Conservation (phyloP, 2,797 vertebrate genomes). For the Micrastur ruficollis region DNA sequence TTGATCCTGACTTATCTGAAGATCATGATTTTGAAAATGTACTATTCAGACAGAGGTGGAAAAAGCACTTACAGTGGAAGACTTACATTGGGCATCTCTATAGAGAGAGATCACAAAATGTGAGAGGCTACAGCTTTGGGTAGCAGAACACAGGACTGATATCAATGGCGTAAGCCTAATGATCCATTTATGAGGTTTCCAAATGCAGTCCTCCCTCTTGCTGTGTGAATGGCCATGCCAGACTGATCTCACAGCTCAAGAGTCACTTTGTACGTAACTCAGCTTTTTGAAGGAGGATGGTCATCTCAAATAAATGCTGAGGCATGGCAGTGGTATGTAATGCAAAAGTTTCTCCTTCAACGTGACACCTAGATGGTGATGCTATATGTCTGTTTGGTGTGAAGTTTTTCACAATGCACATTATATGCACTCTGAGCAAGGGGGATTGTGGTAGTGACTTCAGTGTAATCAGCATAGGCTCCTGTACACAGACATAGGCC, state of each 20-base stretch:
- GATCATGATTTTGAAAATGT: neutral
- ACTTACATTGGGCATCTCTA: neutral
- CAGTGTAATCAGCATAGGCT: neutral
- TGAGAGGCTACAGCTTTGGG: neutral
- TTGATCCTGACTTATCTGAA: neutral
- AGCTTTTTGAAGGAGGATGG: neutral
- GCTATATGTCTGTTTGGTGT: neutral
- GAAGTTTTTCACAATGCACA: neutral
- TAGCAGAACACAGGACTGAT: neutral
- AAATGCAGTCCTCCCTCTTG: neutral
- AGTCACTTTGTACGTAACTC: neutral
- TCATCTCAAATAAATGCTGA: neutral
- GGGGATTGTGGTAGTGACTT: neutral
- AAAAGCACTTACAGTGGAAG: neutral
- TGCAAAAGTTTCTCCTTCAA: neutral
- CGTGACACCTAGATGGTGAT: neutral
- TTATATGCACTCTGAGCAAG: neutral
- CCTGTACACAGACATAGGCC: neutral
- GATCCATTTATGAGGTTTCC: neutral
- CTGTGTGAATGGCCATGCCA: neutral
- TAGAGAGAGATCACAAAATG: neutral
- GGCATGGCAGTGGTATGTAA: neutral
- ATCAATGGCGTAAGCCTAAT: neutral
- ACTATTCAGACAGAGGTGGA: neutral
- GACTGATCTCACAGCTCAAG: neutral